A percentile compares a stretch with the other conserved stretches of the same genome.
phyloP scores from a whole-genome alignment of 2,888 invertebrate species.

The Acheta domesticus region DNA sequence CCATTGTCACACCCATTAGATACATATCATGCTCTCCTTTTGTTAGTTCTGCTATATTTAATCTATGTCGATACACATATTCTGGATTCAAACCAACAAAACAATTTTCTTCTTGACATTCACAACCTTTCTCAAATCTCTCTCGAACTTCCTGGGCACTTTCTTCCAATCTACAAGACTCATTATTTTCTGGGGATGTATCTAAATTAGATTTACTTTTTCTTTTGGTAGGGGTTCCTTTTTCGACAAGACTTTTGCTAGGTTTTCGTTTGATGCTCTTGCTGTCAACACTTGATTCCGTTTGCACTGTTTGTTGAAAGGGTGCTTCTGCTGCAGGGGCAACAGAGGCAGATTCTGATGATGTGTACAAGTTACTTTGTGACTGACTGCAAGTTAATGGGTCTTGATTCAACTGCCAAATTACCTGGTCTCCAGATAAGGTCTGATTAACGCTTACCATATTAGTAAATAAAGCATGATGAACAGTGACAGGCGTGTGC shows the following conservation, averaged over 20 bases:
- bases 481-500: slow-evolving; percentile 58
- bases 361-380: neutral
- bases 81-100: slow-evolving; percentile 72
- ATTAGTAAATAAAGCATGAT: slow-evolving; percentile 48
- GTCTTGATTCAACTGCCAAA: slow-evolving; percentile 65
- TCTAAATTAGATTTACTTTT: slow-evolving; percentile 19
- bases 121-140: slow-evolving; percentile 68
- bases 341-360: neutral
- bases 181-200: slow-evolving; percentile 46
- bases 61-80: slow-evolving; percentile 68
- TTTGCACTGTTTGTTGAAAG: neutral
- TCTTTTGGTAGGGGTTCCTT: slow-evolving; percentile 20
- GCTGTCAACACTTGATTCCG: neutral
- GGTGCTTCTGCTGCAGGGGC: too few species aligned
- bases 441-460: slow-evolving; percentile 44
- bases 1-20: slow-evolving; percentile 81
- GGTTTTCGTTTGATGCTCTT: neutral
- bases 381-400: slow-evolving; percentile 38
- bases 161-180: slow-evolving; percentile 66
- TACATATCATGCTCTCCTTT: slow-evolving; percentile 83
- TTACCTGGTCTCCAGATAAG: slow-evolving; percentile 48
- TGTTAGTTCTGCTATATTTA: slow-evolving; percentile 75
- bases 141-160: slow-evolving; percentile 66
- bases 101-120: slow-evolving; percentile 72
- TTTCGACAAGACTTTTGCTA: neutral